Conservation (phyloP, 2,113 vertebrate genomes). For the Brachyhypopomus gauderio region DNA sequence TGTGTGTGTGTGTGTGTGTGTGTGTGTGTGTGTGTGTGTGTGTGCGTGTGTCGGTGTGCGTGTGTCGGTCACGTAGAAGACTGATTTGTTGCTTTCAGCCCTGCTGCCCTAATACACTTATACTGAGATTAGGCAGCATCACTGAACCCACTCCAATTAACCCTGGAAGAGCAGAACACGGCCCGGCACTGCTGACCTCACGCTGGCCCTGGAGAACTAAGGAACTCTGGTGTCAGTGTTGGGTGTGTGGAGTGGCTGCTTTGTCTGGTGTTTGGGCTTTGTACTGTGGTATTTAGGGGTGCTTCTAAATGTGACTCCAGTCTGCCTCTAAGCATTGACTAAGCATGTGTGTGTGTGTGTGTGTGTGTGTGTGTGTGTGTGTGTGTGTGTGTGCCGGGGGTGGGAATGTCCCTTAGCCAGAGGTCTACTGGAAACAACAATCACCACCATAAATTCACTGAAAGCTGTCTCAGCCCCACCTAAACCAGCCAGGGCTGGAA, state of each 20-base stretch:
- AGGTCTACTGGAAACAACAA: not conserved
- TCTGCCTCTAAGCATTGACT: not conserved
- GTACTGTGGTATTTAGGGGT: too few species aligned
- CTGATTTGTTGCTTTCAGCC: conserved; percentile 49
- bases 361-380: not conserved
- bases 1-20: conserved; percentile 16
- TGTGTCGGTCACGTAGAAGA: conserved; percentile 50
- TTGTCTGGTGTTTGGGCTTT: too few species aligned
- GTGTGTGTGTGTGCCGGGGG: not conserved
- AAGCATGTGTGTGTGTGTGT: not conserved
- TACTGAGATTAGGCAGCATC: conserved; percentile 40
- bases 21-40: conserved; percentile 20
- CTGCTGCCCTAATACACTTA: conserved; percentile 32
- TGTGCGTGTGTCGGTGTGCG: conserved; percentile 15
- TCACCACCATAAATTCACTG: conserved; percentile 1
- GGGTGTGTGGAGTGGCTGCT: too few species aligned
- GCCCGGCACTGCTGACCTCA: conserved; percentile 30
- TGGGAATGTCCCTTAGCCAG: conserved; percentile 2
- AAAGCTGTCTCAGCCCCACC: conserved; percentile 45
- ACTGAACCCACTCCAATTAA: conserved; percentile 42
- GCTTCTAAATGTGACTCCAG: not conserved
- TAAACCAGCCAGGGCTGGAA: conserved; percentile 63
- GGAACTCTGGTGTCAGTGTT: too few species aligned
- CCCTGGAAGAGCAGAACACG: conserved; percentile 4
- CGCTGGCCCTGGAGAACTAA: not conserved